These are phyloP conservation scores for Drosophila punjabiensis DNA, from an alignment of 1,140 invertebrate species.

Conservation along the genomic window DNA sequence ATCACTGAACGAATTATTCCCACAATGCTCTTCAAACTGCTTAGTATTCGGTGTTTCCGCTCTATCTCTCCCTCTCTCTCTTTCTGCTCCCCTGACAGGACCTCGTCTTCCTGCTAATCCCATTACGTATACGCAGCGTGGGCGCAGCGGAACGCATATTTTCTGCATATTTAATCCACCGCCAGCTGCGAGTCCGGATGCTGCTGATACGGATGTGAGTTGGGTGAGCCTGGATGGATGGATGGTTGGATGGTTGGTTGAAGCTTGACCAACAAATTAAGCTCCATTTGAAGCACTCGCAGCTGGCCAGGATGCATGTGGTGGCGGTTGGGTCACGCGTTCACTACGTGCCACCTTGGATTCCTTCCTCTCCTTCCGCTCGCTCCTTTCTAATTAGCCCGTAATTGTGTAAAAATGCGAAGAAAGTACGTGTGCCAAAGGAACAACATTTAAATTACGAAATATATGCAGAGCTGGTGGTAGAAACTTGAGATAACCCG, in stretches of 20 bases:
- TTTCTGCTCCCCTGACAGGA: background rate
- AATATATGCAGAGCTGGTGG: conserved; percentile 5
- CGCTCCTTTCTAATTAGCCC: conserved; percentile 38
- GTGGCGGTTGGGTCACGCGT: conserved; percentile 38
- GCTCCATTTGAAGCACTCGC: conserved; percentile 48
- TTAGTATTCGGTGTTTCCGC: conserved; percentile 11
- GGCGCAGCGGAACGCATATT: conserved; percentile 43
- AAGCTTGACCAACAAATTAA: conserved; percentile 50
- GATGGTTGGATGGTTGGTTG: background rate
- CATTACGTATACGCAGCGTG: conserved; percentile 67
- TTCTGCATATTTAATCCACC: conserved; percentile 58
- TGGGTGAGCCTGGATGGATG: conserved; percentile 12
- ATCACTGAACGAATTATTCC: conserved; percentile 55
- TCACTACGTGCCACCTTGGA: conserved; percentile 42
- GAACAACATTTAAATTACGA: conserved; percentile 28
- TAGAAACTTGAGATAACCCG: background rate
- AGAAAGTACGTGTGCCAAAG: conserved; percentile 21
- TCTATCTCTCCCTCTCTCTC: background rate
- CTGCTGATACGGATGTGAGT: conserved; percentile 12
- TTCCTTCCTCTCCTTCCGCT: conserved; percentile 2
- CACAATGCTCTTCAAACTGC: conserved; percentile 44
- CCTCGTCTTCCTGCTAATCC: conserved; percentile 48
- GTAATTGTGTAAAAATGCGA: conserved; percentile 46
- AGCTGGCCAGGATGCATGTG: conserved; percentile 35
- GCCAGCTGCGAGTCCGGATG: conserved; percentile 16